These are phyloP conservation scores for Eubasilissa regina DNA, from an alignment of 1,140 invertebrate genomes.

Conservation along the genomic window DNA sequence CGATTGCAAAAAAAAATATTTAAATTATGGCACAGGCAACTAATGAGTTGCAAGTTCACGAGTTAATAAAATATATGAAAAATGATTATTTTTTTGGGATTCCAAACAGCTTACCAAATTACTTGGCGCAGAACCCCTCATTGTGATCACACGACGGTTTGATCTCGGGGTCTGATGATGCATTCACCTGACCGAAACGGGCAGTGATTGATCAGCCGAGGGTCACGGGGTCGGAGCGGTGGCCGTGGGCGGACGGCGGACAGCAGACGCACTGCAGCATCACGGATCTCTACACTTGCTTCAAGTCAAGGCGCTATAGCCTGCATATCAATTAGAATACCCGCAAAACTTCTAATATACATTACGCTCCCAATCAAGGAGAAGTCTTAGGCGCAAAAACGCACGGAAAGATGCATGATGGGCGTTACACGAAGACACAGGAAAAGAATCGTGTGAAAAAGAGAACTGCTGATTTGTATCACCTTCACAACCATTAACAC, in stretches of 20 bases:
- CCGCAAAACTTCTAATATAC: no score
- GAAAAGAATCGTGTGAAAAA: no score
- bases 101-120: constrained; percentile 27
- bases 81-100: neutral
- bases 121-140: constrained; percentile 18
- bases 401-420: no score
- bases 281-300: no score
- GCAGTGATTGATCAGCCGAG: constrained; percentile 49
- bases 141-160: constrained; percentile 17
- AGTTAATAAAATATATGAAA: constrained; percentile 32
- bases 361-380: no score
- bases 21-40: constrained; percentile 2
- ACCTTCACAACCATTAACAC: no score
- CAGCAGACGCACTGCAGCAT: no score
- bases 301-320: no score
- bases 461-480: no score
- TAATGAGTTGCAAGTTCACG: constrained; percentile 28
- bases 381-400: no score
- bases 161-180: constrained; percentile 45
- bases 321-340: no score
- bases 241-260: neutral
- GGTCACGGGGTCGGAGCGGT: constrained; percentile 39
- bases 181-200: constrained; percentile 48
- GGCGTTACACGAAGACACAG: no score
- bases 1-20: constrained; percentile 5